A percentile compares a stretch with the other conserved stretches of the same genome.
Conservation (phyloP, 2,888 invertebrate species). For the Stenchaetothrips biformis region DNA sequence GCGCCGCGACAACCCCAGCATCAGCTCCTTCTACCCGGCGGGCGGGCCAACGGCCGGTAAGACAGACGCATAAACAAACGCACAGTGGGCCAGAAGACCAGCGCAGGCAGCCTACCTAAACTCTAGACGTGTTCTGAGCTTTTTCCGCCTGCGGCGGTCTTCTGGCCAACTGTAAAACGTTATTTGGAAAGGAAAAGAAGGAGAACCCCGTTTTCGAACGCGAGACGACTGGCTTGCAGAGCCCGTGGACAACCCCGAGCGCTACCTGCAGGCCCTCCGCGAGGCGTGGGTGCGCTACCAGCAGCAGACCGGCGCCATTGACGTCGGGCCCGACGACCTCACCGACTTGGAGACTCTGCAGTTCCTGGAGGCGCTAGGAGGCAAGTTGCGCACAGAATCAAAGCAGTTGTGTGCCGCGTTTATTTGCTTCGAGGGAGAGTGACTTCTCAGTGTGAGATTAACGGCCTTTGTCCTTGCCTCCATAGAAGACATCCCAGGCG, state of each 20-base stretch:
- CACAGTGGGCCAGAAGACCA: no score
- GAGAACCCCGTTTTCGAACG: not conserved
- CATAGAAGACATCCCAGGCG: conserved; percentile 5
- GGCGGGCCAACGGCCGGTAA: not conserved
- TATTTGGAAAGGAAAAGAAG: no score
- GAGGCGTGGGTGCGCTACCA: conserved; percentile 10
- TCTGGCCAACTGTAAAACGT: no score
- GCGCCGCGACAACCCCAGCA: not conserved
- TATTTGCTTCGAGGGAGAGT: not conserved
- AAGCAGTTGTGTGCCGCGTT: no score
- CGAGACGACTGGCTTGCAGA: not conserved
- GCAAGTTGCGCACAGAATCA: not conserved
- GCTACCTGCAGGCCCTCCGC: conserved; percentile 16
- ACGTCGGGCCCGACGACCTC: conserved; percentile 11
- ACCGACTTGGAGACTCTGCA: conserved; percentile 13
- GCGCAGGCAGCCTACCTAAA: no score
- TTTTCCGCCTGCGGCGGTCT: no score
- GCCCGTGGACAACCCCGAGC: conserved; percentile 9
- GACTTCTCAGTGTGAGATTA: not conserved
- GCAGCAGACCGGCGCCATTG: conserved; percentile 10
- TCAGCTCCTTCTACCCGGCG: conserved; percentile 10
- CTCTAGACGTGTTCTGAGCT: no score
- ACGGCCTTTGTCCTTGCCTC: no score
- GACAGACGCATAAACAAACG: no score
- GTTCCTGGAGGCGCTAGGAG: conserved; percentile 14